phyloP scores from a whole-genome alignment of 2,888 invertebrate genomes.

The Oligia fasciuncula region DNA sequence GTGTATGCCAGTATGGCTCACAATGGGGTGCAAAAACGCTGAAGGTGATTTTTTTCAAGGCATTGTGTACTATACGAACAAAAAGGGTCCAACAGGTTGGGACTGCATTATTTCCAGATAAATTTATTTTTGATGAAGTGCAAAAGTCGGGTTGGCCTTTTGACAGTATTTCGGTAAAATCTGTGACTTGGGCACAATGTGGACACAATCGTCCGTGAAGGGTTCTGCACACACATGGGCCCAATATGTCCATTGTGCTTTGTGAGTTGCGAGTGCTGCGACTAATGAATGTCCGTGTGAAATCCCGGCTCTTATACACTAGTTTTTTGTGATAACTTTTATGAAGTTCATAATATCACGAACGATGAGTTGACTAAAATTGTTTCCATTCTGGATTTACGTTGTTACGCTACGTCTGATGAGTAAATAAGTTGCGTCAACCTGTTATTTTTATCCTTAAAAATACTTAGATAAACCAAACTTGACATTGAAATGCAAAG shows the following conservation, averaged over 20 bases:
- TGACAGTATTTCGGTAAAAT: constrained; percentile 81
- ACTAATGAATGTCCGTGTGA: constrained; percentile 82
- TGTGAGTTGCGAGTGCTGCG: constrained; percentile 73
- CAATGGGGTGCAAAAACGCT: constrained; percentile 76
- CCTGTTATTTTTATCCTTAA: constrained; percentile 1
- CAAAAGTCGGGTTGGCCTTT: constrained; percentile 85
- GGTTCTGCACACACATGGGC: constrained; percentile 87
- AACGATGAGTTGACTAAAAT: constrained; percentile 58
- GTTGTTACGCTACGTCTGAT: not conserved
- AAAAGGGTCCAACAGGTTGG: constrained; percentile 81
- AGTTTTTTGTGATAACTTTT: constrained; percentile 63
- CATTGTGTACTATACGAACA: constrained; percentile 74
- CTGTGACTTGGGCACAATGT: constrained; percentile 81
- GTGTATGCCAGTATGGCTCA: constrained; percentile 69
- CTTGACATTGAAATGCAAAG: constrained; percentile 33
- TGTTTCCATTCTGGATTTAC: constrained; percentile 26
- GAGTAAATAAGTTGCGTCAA: constrained; percentile 9
- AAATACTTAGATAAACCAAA: constrained; percentile 13
- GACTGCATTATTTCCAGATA: constrained; percentile 83
- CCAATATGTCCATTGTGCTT: constrained; percentile 85
- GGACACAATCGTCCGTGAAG: constrained; percentile 81
- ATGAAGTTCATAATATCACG: constrained; percentile 64
- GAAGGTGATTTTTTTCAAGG: constrained; percentile 72
- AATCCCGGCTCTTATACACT: constrained; percentile 67
- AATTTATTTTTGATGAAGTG: constrained; percentile 90